phyloP scores from a whole-genome alignment of 2,888 invertebrate species.

The Quadroppia sp. region DNA sequence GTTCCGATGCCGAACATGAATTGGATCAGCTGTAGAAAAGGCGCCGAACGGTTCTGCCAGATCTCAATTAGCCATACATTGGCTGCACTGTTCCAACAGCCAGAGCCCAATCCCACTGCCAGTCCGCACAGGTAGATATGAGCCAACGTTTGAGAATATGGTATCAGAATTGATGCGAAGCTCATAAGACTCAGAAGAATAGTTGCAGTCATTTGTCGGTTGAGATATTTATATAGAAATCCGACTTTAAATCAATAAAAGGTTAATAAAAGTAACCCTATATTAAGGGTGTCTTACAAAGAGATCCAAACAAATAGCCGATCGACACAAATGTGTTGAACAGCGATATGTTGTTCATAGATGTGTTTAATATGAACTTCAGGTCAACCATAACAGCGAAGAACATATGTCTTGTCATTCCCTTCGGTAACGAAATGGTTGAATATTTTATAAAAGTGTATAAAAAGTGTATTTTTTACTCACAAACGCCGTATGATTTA shows the following conservation, averaged over 20 bases:
- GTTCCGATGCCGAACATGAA: constrained; percentile 14
- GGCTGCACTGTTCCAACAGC: background rate
- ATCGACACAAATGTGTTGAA: background rate
- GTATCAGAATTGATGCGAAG: background rate
- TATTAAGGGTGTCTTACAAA: background rate
- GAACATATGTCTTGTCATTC: background rate
- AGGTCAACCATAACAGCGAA: background rate
- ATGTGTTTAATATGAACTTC: constrained; percentile 8
- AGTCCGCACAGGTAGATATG: background rate
- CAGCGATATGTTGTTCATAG: background rate
- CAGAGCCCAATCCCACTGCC: background rate
- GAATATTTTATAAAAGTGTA: background rate
- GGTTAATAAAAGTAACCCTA: background rate
- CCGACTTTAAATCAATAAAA: background rate
- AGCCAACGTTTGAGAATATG: background rate
- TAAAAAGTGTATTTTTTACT: too few relatives aligned
- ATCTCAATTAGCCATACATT: constrained; percentile 5
- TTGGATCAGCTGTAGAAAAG: background rate
- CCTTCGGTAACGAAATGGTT: background rate
- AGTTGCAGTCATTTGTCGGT: constrained; percentile 9
- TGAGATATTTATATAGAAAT: constrained; percentile 16
- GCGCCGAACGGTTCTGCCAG: background rate
- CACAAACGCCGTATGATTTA: constrained; percentile 11
- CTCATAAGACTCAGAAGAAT: background rate
- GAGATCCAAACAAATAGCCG: background rate